Percentiles rank a stretch among this genome's conserved stretches.
phyloP scores from a whole-genome alignment of 2,797 vertebrate species.

The Phrynocephalus vlangalii region DNA sequence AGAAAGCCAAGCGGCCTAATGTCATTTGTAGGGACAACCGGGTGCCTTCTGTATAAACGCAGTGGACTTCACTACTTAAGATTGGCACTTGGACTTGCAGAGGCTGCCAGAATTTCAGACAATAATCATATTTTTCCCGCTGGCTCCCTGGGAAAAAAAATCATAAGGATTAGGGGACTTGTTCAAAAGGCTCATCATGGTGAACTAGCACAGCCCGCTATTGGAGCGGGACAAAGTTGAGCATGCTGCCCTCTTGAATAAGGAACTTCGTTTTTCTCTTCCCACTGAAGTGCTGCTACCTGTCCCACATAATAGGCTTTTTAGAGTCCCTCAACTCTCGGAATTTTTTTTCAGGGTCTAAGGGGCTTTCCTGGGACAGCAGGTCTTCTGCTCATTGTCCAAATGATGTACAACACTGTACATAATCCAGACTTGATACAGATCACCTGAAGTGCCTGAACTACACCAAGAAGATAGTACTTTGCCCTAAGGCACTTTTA shows the following conservation, averaged over 20 bases:
- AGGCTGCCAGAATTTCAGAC: not conserved
- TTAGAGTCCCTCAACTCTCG: not conserved
- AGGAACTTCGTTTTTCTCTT: not conserved
- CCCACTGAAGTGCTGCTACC: not conserved
- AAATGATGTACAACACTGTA: not conserved
- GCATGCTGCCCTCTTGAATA: not conserved
- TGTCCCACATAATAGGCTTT: not conserved
- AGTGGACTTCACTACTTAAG: not conserved
- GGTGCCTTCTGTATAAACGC: not conserved
- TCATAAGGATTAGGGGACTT: not conserved
- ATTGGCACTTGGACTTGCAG: not conserved
- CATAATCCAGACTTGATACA: not conserved
- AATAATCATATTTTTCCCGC: not conserved
- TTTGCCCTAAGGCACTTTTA: too few species aligned
- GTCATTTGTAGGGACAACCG: not conserved
- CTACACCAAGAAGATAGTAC: not conserved
- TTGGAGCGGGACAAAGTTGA: too few species aligned
- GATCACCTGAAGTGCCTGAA: not conserved
- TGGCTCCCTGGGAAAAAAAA: not conserved
- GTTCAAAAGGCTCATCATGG: not conserved
- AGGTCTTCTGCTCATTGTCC: not conserved
- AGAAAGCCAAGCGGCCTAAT: not conserved
- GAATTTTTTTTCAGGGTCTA: not conserved
- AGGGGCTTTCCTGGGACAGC: not conserved
- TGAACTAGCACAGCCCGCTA: too few species aligned